These are phyloP conservation scores for Sphyrna mokarran DNA, from an alignment of 2,113 vertebrate genomes.

Conservation along the genomic window DNA sequence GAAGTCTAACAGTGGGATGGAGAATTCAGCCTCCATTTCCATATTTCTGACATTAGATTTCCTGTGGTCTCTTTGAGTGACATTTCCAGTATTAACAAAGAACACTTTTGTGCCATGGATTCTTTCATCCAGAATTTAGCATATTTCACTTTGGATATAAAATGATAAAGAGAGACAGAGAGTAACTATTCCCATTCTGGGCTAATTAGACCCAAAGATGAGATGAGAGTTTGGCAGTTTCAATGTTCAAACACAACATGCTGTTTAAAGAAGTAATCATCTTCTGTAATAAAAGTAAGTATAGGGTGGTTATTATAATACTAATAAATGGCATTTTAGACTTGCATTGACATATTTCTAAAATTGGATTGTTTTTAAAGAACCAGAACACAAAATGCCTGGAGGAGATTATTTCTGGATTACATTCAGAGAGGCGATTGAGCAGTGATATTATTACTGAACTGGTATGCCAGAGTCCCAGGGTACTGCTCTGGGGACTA, in stretches of 20 bases:
- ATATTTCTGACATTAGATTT: not conserved
- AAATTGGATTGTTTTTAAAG: not conserved
- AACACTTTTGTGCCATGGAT: not conserved
- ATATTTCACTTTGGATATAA: not conserved
- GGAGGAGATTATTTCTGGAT: not conserved
- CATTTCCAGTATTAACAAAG: not conserved
- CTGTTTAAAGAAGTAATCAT: not conserved
- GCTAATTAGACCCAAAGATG: not conserved
- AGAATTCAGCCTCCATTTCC: not conserved
- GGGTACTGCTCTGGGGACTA: too few species aligned
- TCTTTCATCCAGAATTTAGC: not conserved
- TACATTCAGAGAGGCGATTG: too few species aligned
- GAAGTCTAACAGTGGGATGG: not conserved
- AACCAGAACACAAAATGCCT: not conserved
- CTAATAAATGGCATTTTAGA: not conserved
- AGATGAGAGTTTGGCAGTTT: not conserved
- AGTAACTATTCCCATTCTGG: not conserved
- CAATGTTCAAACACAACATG: not conserved
- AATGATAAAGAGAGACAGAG: not conserved
- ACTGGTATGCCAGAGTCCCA: too few species aligned
- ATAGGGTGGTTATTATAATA: not conserved
- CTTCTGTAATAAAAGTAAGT: not conserved
- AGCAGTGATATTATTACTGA: too few species aligned
- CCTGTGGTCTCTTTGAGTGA: not conserved
- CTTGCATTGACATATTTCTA: not conserved